Evolutionary conservation across 2,888 invertebrate genomes (phyloP).

Genomic region (Amblyjoppa fuscipennis): DNA sequence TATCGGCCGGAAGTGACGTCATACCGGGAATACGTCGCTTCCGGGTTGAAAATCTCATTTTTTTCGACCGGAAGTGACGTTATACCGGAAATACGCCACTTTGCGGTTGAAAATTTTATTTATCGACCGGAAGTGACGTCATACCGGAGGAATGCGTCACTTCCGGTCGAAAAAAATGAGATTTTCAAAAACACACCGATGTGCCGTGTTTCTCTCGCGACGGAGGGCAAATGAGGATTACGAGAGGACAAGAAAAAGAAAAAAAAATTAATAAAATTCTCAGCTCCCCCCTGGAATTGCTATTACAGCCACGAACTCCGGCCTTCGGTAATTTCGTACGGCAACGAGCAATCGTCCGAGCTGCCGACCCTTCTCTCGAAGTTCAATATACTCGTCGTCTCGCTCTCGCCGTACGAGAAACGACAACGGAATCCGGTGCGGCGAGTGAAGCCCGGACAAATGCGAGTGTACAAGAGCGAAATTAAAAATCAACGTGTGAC

Average conservation of each 20-base stretch:
- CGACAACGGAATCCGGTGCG: slow-evolving; percentile 37
- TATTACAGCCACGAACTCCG: background rate
- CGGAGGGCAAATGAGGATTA: background rate
- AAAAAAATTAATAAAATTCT: background rate
- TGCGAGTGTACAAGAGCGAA: slow-evolving; percentile 54
- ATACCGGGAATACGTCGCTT: no score
- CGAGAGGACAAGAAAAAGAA: background rate
- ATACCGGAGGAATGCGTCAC: no score
- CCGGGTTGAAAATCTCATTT: no score
- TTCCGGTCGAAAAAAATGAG: no score
- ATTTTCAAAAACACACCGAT: no score
- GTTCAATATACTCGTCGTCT: background rate
- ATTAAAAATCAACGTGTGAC: slow-evolving; percentile 66
- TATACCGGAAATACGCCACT: no score
- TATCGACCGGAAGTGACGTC: no score
- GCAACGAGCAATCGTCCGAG: slow-evolving; percentile 31
- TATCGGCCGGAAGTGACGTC: no score
- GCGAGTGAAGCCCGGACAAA: slow-evolving; percentile 35
- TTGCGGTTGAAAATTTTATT: no score
- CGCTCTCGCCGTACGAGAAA: slow-evolving; percentile 1
- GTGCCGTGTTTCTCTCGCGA: no score
- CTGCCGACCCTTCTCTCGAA: background rate
- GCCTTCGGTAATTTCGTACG: slow-evolving; percentile 32
- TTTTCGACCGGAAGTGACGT: no score
- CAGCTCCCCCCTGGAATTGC: background rate